These are phyloP conservation scores for Cardiocondyla obscurior DNA, from an alignment of 1,140 invertebrate species.

Conservation along the genomic window DNA sequence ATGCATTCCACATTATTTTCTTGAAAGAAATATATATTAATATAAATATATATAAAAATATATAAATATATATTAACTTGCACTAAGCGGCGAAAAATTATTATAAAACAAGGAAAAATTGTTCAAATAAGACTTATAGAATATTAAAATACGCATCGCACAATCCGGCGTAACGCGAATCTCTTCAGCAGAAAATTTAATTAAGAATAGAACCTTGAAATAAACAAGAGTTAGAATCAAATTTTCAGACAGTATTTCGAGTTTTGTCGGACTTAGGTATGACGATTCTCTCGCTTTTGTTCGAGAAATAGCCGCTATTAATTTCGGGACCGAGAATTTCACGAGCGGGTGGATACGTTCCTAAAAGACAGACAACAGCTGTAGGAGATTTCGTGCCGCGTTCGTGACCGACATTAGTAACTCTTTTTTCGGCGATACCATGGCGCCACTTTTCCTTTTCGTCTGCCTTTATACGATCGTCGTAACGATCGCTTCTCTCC, in stretches of 20 bases:
- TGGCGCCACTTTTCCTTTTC: conserved; percentile 41
- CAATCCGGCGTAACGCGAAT: no score
- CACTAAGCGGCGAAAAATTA: no score
- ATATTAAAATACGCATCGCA: no score
- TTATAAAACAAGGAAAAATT: no score
- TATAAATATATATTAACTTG: no score
- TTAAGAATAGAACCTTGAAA: background rate
- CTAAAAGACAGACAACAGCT: conserved; percentile 66
- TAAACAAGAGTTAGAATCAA: background rate
- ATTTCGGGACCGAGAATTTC: conserved; percentile 66
- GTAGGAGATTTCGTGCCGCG: conserved; percentile 64
- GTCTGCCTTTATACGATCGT: conserved; percentile 18
- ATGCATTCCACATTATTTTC: no score
- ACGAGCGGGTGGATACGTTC: conserved; percentile 56
- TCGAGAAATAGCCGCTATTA: conserved; percentile 65
- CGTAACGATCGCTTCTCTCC: conserved; percentile 32
- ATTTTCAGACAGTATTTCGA: conserved; percentile 25
- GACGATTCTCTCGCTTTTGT: conserved; percentile 31
- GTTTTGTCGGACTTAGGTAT: conserved; percentile 16
- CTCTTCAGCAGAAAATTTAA: no score
- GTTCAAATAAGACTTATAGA: no score
- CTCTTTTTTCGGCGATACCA: conserved; percentile 59
- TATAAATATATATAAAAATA: no score
- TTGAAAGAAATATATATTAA: no score
- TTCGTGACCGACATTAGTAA: conserved; percentile 74